A percentile compares a stretch with the other conserved stretches of the same genome.
Evolutionary conservation across 2,113 vertebrate species (phyloP).

Genomic region (Halcyon malimbica): DNA sequence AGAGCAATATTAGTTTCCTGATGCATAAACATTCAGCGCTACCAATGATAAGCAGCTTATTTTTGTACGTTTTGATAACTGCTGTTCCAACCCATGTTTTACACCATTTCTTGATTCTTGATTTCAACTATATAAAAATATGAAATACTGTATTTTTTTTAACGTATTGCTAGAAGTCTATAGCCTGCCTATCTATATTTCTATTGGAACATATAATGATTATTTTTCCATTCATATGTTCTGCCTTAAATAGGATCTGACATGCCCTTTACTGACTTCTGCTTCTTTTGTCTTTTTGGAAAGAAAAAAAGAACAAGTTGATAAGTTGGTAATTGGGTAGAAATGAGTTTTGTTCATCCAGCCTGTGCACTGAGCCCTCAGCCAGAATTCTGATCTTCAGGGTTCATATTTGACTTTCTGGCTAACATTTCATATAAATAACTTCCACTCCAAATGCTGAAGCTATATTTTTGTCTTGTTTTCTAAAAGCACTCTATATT

Average conservation of each 20-base stretch:
- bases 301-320: not conserved
- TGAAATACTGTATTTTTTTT: conserved; percentile 67
- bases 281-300: not conserved
- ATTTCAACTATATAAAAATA: not conserved
- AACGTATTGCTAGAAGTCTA: conserved; percentile 28
- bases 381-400: not conserved
- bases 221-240: conserved; percentile 44
- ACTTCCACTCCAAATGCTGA: not conserved
- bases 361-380: not conserved
- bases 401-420: not conserved
- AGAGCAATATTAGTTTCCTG: not conserved
- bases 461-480: not conserved
- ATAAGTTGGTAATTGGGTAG: not conserved
- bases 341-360: not conserved
- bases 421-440: not conserved
- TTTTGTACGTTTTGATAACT: conserved; percentile 41
- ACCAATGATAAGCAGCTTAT: conserved; percentile 2
- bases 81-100: not conserved
- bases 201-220: not conserved
- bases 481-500: not conserved
- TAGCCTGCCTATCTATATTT: conserved; percentile 37
- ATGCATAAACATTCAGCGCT: not conserved
- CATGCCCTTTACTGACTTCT: not conserved
- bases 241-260: conserved; percentile 20
- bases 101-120: not conserved